These are phyloP conservation scores for Amphimedon queenslandica DNA, from an alignment of 37 sponge, comb jelly and placozoan species.

Conservation along the genomic window DNA sequence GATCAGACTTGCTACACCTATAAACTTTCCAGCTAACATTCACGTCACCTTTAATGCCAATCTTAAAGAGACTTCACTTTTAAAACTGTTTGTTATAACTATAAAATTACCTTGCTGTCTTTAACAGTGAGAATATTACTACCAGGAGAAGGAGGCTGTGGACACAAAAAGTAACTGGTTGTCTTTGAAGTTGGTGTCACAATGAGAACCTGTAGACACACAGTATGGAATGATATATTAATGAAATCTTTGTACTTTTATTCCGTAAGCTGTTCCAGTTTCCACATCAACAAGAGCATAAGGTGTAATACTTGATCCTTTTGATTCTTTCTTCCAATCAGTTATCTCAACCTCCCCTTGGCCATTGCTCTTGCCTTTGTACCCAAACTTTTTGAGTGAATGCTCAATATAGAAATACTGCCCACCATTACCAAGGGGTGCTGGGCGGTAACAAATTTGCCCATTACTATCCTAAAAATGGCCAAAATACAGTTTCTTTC, in stretches of 20 bases:
- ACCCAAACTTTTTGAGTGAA: background rate
- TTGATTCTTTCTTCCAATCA: slow-evolving; percentile 24
- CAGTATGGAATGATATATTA: background rate
- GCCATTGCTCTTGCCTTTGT: slow-evolving; percentile 29
- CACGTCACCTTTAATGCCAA: too few relatives aligned
- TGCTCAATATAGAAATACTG: slow-evolving; percentile 19
- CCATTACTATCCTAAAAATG: slow-evolving; percentile 29
- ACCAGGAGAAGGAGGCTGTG: background rate
- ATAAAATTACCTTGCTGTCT: background rate
- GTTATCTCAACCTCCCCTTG: slow-evolving; percentile 26
- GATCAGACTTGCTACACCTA: background rate
- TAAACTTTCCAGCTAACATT: background rate
- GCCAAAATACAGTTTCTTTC: background rate
- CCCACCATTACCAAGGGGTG: slow-evolving; percentile 16
- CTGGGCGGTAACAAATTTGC: slow-evolving; percentile 31
- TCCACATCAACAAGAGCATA: slow-evolving; percentile 47
- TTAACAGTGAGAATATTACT: background rate
- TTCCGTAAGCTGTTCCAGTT: slow-evolving; percentile 25
- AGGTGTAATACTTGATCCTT: slow-evolving; percentile 4
- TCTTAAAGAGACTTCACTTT: too few relatives aligned
- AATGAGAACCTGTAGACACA: slow-evolving; percentile 39
- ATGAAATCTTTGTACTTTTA: slow-evolving; percentile 33
- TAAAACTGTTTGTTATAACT: too few relatives aligned
- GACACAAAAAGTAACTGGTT: slow-evolving; percentile 30
- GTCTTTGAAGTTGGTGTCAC: slow-evolving; percentile 53